Conservation (phyloP, 2,797 vertebrate genomes). For the Petrocephalus sullivani region DNA sequence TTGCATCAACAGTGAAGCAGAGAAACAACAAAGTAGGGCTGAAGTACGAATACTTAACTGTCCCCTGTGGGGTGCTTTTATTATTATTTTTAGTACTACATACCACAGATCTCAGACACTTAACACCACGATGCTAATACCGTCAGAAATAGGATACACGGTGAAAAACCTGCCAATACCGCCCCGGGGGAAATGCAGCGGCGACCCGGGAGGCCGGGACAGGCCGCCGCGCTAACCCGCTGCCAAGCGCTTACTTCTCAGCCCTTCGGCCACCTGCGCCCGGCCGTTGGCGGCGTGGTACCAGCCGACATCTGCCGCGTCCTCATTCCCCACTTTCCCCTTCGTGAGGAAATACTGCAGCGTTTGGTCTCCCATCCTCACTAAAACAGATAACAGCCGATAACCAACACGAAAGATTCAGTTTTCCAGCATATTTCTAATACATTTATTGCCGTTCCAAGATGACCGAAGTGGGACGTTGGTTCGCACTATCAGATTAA, state of each 20-base stretch:
- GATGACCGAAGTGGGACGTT: not conserved
- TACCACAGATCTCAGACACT: not conserved
- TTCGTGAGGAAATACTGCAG: conserved; percentile 66
- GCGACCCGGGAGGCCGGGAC: not conserved
- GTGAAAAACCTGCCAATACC: not conserved
- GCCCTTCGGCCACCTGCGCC: conserved; percentile 55
- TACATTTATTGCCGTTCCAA: not conserved
- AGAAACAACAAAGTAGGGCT: not conserved
- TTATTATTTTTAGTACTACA: not conserved
- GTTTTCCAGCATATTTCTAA: not conserved
- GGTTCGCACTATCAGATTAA: not conserved
- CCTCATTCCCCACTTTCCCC: conserved; percentile 47
- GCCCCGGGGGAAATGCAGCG: too few relatives aligned
- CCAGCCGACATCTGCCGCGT: conserved; percentile 74
- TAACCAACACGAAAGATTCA: not conserved
- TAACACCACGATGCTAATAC: not conserved
- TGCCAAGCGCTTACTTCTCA: conserved; percentile 58
- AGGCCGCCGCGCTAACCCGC: not conserved
- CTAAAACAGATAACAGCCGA: not conserved
- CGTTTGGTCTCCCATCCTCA: conserved; percentile 49
- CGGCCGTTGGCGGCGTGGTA: conserved; percentile 78
- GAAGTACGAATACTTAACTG: not conserved
- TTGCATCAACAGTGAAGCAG: not conserved
- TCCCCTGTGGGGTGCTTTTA: not conserved
- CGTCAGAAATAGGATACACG: not conserved